A percentile compares a stretch with the other conserved stretches of the same genome.
Conservation (phyloP, 2,797 vertebrate species). For the Acrossocheilus fasciatus region DNA sequence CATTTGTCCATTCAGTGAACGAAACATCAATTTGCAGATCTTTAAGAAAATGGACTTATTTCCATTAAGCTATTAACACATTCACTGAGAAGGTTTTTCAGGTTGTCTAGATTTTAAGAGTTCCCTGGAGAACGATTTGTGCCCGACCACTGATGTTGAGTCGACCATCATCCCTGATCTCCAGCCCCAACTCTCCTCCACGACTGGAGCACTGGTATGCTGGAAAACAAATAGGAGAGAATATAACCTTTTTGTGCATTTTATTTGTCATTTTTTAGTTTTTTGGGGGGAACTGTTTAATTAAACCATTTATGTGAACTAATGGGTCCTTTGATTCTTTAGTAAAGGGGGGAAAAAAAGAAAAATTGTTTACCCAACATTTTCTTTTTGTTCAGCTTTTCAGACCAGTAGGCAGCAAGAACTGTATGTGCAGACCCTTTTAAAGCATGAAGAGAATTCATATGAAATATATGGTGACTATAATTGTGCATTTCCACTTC, state of each 20-base stretch:
- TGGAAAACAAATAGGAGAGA: conserved; percentile 60
- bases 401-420: conserved; percentile 89
- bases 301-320: background rate
- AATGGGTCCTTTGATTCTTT: no score
- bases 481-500: background rate
- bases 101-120: conserved; percentile 63
- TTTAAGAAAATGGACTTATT: background rate
- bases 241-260: background rate
- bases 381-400: conserved; percentile 87
- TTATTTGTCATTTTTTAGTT: no score
- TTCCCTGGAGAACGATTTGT: conserved; percentile 81
- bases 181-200: conserved; percentile 86
- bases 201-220: conserved; percentile 90
- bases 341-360: no score
- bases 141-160: conserved; percentile 82
- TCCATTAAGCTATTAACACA: background rate
- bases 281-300: background rate
- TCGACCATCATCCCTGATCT: conserved; percentile 78
- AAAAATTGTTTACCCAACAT: conserved; percentile 80
- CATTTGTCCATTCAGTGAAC: background rate
- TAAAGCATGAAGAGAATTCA: background rate
- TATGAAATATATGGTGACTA: no score
- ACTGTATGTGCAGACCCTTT: conserved; percentile 90
- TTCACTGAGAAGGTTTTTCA: background rate
- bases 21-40: background rate